These are phyloP conservation scores for Andrena hattorfiana DNA, from an alignment of 2,888 invertebrate genomes.

Conservation along the genomic window DNA sequence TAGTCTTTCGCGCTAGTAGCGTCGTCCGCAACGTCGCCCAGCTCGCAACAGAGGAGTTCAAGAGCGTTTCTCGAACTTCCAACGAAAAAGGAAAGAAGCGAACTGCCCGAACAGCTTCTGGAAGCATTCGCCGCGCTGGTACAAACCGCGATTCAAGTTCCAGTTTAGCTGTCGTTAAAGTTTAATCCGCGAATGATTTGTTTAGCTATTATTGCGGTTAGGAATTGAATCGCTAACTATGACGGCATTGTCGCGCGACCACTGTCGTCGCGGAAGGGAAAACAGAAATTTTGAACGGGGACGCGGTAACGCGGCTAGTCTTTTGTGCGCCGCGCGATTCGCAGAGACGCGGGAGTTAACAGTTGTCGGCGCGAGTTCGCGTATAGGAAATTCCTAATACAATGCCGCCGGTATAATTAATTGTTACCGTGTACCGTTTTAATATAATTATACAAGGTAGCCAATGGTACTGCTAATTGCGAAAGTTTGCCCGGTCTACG, in stretches of 20 bases:
- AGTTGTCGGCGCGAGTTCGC: constrained; percentile 19
- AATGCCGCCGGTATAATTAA: constrained; percentile 70
- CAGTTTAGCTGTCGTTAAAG: constrained; percentile 32
- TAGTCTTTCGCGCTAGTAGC: background rate
- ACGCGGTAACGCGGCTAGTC: background rate
- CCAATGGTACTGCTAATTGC: constrained; percentile 71
- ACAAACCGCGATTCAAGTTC: background rate
- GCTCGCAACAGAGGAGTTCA: background rate
- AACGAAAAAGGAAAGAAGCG: background rate
- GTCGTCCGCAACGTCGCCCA: background rate
- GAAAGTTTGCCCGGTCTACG: constrained; percentile 59
- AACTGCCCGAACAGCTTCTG: background rate
- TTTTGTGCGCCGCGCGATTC: constrained; percentile 40
- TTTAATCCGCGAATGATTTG: constrained; percentile 52
- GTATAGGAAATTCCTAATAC: constrained; percentile 66
- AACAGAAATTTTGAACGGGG: constrained; percentile 22
- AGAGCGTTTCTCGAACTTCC: background rate
- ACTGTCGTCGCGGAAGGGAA: constrained; percentile 7
- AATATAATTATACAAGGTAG: constrained; percentile 68
- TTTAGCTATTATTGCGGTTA: constrained; percentile 48
- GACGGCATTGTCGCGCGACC: constrained; percentile 41
- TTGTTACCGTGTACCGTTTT: constrained; percentile 68
- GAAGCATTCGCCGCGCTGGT: background rate
- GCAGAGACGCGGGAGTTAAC: constrained; percentile 43
- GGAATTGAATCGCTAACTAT: constrained; percentile 58